Conservation (phyloP, 1,140 invertebrate species). For the Arion vulgaris region DNA sequence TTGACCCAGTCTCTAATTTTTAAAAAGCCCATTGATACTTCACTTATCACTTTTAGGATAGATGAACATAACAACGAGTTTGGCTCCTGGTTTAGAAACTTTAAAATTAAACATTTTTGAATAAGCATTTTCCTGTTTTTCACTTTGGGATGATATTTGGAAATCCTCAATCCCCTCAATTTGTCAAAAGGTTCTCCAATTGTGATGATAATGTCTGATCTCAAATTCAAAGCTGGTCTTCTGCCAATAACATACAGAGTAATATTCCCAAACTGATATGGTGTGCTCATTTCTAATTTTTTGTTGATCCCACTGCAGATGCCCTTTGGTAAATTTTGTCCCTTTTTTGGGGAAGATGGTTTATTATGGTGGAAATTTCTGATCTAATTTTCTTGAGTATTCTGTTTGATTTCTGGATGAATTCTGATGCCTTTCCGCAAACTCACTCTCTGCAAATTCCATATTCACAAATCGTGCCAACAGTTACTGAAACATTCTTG, state of each 20-base stretch:
- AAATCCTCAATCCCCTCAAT: neutral
- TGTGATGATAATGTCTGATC: neutral
- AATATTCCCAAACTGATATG: neutral
- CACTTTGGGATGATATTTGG: neutral
- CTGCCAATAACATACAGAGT: neutral
- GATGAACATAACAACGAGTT: neutral
- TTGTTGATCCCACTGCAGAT: too few species aligned
- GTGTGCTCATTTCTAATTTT: neutral
- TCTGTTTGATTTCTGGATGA: neutral
- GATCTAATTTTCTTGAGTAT: neutral
- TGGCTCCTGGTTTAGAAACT: neutral
- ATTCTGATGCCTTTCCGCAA: neutral
- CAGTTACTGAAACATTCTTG: neutral
- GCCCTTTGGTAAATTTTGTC: too few species aligned
- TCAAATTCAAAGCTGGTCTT: neutral
- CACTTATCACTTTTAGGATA: neutral
- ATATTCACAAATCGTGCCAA: neutral
- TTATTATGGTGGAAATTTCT: neutral
- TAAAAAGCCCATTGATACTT: neutral
- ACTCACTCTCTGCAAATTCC: neutral
- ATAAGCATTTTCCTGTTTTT: neutral
- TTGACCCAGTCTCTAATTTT: neutral
- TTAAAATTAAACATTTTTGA: neutral
- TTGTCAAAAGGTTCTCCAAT: slow-evolving; percentile 28
- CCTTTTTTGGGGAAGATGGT: too few species aligned